A percentile compares a stretch with the other conserved stretches of the same genome.
Evolutionary conservation across 1,140 invertebrate species (phyloP).

Genomic region (Zaprionus kolodkinae): DNA sequence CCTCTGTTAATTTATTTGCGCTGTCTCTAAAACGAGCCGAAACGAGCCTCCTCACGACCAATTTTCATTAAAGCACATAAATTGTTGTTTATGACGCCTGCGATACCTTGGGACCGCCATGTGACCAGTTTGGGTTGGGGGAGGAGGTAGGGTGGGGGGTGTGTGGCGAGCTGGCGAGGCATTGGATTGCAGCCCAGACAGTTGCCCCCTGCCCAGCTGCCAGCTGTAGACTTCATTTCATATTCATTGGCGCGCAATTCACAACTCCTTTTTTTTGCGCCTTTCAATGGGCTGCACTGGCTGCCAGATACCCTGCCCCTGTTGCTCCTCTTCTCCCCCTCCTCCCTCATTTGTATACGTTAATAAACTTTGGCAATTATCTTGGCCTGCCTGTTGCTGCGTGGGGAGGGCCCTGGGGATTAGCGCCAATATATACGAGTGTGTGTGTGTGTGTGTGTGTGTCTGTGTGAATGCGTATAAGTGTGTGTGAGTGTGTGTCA

Average conservation of each 20-base stretch:
- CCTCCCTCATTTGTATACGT: conserved; percentile 47
- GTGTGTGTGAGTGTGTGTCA: background rate
- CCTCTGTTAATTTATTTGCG: conserved; percentile 68
- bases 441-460: background rate
- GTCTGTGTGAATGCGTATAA: background rate
- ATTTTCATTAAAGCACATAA: conserved; percentile 80
- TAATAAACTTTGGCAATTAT: conserved; percentile 81
- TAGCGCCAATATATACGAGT: conserved; percentile 13
- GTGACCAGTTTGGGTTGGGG: no score
- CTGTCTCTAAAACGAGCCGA: conserved; percentile 50
- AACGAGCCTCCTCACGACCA: conserved; percentile 62
- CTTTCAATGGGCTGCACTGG: conserved; percentile 14
- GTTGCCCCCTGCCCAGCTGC: conserved; percentile 7
- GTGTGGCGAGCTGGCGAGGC: no score
- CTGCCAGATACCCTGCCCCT: conserved; percentile 15
- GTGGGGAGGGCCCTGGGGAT: conserved; percentile 31
- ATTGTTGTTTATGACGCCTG: conserved; percentile 75
- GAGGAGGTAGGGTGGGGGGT: background rate
- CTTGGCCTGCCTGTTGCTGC: conserved; percentile 67
- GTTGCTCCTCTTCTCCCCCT: background rate
- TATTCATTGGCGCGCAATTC: conserved; percentile 73
- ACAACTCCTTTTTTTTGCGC: conserved; percentile 50
- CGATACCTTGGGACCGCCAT: conserved; percentile 6
- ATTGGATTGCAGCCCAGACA: conserved; percentile 6
- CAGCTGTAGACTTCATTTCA: conserved; percentile 61